Evolutionary conservation across 1,140 invertebrate species (phyloP).

Genomic region (Achatina immaculata): DNA sequence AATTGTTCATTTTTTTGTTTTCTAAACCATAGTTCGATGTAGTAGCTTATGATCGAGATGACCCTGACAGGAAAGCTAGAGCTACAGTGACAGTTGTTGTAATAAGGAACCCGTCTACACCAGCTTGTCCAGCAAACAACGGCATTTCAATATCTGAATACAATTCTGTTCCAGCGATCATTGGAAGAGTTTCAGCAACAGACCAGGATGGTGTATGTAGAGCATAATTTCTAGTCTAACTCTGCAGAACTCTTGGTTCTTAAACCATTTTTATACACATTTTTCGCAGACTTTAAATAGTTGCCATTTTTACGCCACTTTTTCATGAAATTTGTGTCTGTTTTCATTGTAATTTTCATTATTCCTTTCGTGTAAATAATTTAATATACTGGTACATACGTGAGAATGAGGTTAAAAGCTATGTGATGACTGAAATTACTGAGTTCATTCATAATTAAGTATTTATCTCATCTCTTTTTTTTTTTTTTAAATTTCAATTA

Average conservation of each 20-base stretch:
- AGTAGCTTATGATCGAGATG: constrained; percentile 16
- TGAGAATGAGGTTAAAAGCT: too few species aligned
- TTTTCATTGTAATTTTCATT: too few species aligned
- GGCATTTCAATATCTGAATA: constrained; percentile 16
- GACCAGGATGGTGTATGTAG: constrained; percentile 18
- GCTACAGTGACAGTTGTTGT: constrained; percentile 21
- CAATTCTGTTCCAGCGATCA: neutral
- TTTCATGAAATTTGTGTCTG: too few species aligned
- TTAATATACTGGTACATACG: too few species aligned
- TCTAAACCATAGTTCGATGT: constrained; percentile 34
- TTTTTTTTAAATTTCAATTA: too few species aligned
- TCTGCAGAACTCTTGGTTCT: neutral
- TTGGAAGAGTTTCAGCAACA: neutral
- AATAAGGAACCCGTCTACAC: constrained; percentile 8
- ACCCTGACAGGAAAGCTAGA: constrained; percentile 6
- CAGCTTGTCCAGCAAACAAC: neutral
- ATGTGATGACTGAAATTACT: too few species aligned
- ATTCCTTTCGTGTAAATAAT: too few species aligned
- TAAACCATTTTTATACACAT: neutral
- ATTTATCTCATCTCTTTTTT: too few species aligned
- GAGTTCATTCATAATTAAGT: too few species aligned
- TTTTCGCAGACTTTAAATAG: neutral
- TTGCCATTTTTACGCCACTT: too few species aligned
- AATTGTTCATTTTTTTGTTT: too few species aligned
- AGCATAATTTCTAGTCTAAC: neutral